phyloP scores from a whole-genome alignment of 1,140 invertebrate species.

The Nebria ingens region DNA sequence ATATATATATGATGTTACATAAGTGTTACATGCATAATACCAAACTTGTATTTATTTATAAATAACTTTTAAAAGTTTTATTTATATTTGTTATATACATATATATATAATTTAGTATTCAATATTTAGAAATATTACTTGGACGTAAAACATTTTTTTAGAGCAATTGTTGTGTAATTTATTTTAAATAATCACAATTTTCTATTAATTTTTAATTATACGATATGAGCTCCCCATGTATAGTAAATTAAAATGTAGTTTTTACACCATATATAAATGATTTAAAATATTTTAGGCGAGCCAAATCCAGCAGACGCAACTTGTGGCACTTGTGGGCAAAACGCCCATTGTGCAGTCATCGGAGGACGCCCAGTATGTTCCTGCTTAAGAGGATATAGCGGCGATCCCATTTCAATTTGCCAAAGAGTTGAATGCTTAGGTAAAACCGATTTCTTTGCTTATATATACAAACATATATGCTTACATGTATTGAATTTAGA shows the following conservation, averaged over 20 bases:
- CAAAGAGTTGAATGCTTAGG: conserved; percentile 51
- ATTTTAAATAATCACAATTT: background rate
- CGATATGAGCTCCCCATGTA: too few species aligned
- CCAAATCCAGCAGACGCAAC: conserved; percentile 18
- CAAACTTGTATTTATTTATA: too few species aligned
- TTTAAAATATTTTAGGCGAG: background rate
- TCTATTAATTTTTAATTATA: too few species aligned
- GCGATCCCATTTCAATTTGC: conserved; percentile 56
- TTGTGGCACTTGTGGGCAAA: conserved; percentile 43
- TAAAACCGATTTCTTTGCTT: conserved; percentile 20
- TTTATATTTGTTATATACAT: too few species aligned
- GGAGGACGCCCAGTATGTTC: conserved; percentile 55
- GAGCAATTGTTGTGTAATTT: background rate
- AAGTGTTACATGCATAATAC: too few species aligned
- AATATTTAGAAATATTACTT: background rate
- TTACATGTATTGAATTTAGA: conserved; percentile 22
- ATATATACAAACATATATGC: background rate
- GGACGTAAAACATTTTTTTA: background rate
- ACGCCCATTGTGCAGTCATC: conserved; percentile 49
- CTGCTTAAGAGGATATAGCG: conserved; percentile 57
- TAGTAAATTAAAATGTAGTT: background rate
- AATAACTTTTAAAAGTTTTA: background rate
- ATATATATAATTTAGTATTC: too few species aligned
- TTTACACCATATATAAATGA: background rate
- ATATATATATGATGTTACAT: too few species aligned